A percentile compares a stretch with the other conserved stretches of the same genome.
Conservation (phyloP, 2,888 invertebrate species). For the Apodemia zela region DNA sequence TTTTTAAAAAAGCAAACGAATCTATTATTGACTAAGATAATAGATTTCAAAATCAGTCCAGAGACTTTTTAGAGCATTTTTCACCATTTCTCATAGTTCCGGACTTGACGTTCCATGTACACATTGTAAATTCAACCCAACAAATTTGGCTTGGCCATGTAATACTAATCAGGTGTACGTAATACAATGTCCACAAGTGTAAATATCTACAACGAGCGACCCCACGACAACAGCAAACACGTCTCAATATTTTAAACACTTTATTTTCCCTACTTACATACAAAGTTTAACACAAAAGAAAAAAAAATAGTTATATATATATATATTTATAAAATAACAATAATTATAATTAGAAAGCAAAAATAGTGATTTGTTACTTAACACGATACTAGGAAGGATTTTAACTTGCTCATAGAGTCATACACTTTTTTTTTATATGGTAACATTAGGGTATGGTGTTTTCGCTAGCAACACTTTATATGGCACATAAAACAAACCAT, state of each 20-base stretch:
- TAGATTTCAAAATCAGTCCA: too few species aligned
- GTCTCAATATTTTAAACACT: conserved; percentile 49
- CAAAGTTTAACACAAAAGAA: conserved; percentile 56
- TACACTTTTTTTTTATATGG: conserved; percentile 54
- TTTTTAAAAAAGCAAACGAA: too few species aligned
- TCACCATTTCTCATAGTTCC: too few species aligned
- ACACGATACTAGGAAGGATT: conserved; percentile 59
- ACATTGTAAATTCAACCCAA: too few species aligned
- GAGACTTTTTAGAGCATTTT: too few species aligned
- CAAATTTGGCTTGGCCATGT: not conserved
- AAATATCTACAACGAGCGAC: conserved; percentile 35
- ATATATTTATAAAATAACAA: conserved; percentile 57
- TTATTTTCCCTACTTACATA: conserved; percentile 70
- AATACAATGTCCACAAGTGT: not conserved
- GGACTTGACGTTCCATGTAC: too few species aligned
- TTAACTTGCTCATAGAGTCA: conserved; percentile 43
- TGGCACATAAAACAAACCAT: conserved; percentile 69
- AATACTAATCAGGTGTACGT: not conserved
- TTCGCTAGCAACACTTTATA: conserved; percentile 72
- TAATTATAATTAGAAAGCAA: conserved; percentile 67
- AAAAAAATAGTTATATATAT: conserved; percentile 58
- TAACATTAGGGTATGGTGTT: conserved; percentile 73
- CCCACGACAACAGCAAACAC: conserved; percentile 40
- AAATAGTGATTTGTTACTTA: conserved; percentile 59
- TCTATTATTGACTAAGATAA: too few species aligned